These are phyloP conservation scores for Cheilosia scutellata DNA, from an alignment of 2,888 invertebrate species.

Conservation along the genomic window DNA sequence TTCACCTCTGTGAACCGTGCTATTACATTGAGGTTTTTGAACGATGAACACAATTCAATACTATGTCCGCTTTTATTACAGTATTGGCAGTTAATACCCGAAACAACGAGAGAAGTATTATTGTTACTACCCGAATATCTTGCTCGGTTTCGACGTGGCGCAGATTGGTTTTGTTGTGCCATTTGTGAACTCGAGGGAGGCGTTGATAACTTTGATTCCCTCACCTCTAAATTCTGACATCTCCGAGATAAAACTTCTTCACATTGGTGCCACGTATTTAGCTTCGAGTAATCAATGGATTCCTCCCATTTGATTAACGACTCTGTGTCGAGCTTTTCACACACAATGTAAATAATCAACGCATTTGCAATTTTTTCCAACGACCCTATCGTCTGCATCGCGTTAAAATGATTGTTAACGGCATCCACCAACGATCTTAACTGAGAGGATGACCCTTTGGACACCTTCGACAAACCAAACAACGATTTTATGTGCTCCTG, in stretches of 20 bases:
- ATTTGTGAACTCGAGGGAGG: too few species aligned
- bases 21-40: neutral
- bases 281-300: constrained; percentile 62
- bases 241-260: constrained; percentile 57
- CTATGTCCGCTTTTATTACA: too few species aligned
- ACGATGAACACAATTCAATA: neutral
- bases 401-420: constrained; percentile 59
- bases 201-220: constrained; percentile 39
- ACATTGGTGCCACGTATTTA: constrained; percentile 50
- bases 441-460: neutral
- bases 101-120: too few species aligned
- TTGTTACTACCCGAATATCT: too few species aligned
- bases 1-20: neutral
- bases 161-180: too few species aligned
- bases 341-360: constrained; percentile 56
- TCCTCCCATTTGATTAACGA: constrained; percentile 68
- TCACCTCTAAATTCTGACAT: constrained; percentile 55
- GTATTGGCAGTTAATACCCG: too few species aligned
- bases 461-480: constrained; percentile 40
- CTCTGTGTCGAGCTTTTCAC: constrained; percentile 54
- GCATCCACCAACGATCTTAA: constrained; percentile 54
- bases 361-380: constrained; percentile 65
- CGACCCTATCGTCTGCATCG: constrained; percentile 49
- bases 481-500: constrained; percentile 61
- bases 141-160: too few species aligned